phyloP scores from a whole-genome alignment of 35 echinoderm and acorn worm genomes.

The Apostichopus parvimensis region DNA sequence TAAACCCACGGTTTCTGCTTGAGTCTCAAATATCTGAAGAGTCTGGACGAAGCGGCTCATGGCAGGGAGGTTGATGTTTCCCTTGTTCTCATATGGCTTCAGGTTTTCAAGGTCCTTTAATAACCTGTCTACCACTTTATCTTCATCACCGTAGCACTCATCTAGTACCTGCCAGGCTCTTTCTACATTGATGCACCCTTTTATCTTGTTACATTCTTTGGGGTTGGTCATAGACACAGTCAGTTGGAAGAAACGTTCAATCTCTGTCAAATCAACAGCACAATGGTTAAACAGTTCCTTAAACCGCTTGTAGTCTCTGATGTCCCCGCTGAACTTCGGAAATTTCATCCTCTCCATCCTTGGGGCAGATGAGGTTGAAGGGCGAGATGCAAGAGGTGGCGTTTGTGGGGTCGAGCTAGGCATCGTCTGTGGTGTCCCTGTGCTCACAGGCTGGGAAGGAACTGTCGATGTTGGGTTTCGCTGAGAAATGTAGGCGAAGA shows the following conservation, averaged over 20 bases:
- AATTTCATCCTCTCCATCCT: conserved; percentile 83
- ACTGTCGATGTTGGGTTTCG: conserved; percentile 1
- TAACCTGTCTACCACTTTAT: conserved; percentile 67
- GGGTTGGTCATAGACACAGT: conserved; percentile 68
- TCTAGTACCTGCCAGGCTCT: conserved; percentile 73
- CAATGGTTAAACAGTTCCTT: conserved; percentile 62
- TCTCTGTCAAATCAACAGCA: conserved; percentile 53
- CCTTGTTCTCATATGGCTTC: conserved; percentile 62
- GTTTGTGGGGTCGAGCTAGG: conserved; percentile 1
- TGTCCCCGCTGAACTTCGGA: conserved; percentile 65
- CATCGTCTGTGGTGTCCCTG: conserved; percentile 6
- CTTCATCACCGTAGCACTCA: conserved; percentile 63
- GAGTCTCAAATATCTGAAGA: conserved; percentile 62
- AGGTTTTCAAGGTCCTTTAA: conserved; percentile 66
- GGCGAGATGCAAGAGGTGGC: neutral
- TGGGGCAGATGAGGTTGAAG: conserved; percentile 9
- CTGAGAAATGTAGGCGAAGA: conserved; percentile 2
- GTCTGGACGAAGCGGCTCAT: conserved; percentile 66
- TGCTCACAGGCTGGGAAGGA: conserved; percentile 21
- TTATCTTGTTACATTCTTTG: conserved; percentile 60
- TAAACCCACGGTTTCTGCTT: conserved; percentile 61
- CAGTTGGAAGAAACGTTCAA: conserved; percentile 78
- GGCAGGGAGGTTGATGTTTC: conserved; percentile 39
- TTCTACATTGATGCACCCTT: conserved; percentile 53
- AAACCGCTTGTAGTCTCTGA: conserved; percentile 67